Percentiles rank a stretch among this genome's conserved stretches.
phyloP scores from a whole-genome alignment of 2,113 vertebrate species.

The Natator depressus region DNA sequence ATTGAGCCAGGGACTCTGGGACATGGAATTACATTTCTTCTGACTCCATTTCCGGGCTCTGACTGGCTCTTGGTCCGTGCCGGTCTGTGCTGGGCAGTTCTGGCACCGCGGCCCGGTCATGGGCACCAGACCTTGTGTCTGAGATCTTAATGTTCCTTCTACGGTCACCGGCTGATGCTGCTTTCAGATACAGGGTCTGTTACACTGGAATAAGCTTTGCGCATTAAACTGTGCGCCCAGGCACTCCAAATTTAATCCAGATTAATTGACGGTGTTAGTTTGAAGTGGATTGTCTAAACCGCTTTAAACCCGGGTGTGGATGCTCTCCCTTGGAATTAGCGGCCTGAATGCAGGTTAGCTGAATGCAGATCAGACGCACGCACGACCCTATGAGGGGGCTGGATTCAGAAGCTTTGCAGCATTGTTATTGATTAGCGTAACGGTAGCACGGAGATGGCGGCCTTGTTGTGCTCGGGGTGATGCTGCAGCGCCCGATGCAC shows the following conservation, averaged over 20 bases:
- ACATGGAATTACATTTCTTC: neutral
- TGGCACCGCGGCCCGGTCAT: too few relatives aligned
- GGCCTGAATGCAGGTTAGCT: neutral
- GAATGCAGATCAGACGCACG: neutral
- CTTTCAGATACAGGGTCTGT: neutral
- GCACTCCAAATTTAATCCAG: neutral
- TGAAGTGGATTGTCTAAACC: neutral
- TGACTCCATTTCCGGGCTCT: neutral
- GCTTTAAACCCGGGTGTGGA: neutral
- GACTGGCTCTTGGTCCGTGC: too few relatives aligned
- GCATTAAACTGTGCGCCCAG: neutral
- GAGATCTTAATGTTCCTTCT: neutral
- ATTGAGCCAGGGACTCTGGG: neutral
- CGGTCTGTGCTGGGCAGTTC: too few relatives aligned
- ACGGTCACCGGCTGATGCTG: neutral
- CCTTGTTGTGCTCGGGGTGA: too few relatives aligned
- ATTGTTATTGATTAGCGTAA: too few relatives aligned
- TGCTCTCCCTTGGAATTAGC: neutral
- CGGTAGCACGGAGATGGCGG: too few relatives aligned
- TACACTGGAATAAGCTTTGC: neutral
- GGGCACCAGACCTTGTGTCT: too few relatives aligned
- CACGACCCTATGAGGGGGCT: too few relatives aligned
- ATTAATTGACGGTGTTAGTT: neutral
- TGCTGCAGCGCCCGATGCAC: too few relatives aligned
- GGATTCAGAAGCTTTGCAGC: too few relatives aligned